These are phyloP conservation scores for Halocaridina rubra DNA, from an alignment of 2,888 invertebrate species.

Conservation along the genomic window DNA sequence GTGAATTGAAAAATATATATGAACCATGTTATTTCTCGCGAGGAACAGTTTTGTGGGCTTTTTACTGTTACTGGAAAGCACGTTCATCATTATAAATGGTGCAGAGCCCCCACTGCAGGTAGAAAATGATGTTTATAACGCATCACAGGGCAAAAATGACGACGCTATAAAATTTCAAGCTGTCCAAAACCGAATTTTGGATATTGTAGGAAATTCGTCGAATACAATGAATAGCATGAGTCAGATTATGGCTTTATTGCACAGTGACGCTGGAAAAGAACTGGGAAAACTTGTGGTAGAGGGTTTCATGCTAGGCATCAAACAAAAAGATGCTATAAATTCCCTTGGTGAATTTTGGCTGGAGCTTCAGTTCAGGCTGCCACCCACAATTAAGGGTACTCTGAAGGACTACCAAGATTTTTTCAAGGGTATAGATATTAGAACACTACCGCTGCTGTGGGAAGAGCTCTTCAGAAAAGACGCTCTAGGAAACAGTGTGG, in stretches of 20 bases:
- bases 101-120: neutral
- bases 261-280: slow-evolving; percentile 19
- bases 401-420: slow-evolving; percentile 36
- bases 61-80: too few relatives aligned
- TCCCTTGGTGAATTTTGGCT: slow-evolving; percentile 28
- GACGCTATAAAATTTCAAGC: neutral
- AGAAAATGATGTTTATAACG: neutral
- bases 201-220: slow-evolving; percentile 33
- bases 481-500: slow-evolving; percentile 33
- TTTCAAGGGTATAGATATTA: slow-evolving; percentile 8
- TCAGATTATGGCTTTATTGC: slow-evolving; percentile 19
- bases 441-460: slow-evolving; percentile 23
- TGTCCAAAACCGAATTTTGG: slow-evolving; percentile 27
- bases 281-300: slow-evolving; percentile 30
- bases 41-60: too few relatives aligned
- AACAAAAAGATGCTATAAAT: slow-evolving; percentile 6
- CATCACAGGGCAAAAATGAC: neutral
- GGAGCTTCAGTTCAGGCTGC: slow-evolving; percentile 18
- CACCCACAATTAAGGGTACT: slow-evolving; percentile 1
- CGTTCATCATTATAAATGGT: too few relatives aligned
- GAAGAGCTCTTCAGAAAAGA: slow-evolving; percentile 40
- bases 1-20: too few relatives aligned
- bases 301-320: slow-evolving; percentile 37
- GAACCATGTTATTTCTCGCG: too few relatives aligned
- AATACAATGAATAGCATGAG: neutral